Base-by-base conservation (phyloP, 2,797 vertebrate genomes). In the Ispidina picta region DNA sequence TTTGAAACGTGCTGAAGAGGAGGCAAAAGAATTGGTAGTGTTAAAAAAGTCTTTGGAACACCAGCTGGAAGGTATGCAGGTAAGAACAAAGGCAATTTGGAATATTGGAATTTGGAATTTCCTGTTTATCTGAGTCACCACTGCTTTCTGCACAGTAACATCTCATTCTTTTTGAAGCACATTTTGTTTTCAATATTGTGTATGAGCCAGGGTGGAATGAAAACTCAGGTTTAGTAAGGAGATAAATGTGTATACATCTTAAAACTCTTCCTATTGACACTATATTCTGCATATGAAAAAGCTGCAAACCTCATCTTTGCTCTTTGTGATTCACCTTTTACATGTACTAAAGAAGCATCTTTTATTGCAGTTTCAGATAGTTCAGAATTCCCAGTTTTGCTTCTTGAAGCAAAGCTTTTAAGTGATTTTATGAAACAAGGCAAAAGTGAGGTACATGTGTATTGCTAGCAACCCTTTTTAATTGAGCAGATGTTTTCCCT, bases 41-140 rank as follows among this genome's bases (percentile, higher is more conserved):
- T 97, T 98, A 81, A 98, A 98, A 93, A 95, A 94, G 39, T 97
- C 98, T 3, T 89, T 99, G 94, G 98, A 98, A 86, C 94, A 94
- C 44, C 98, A 98, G 22, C 94, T 99, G 31, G 98, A 98, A 90
- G 98, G 98, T 10, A 96, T 98, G 19, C 98, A 99, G 98, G 99
- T 99, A 95, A 96, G 70, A 68, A 35, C 7, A 23, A 55, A 17
- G 73, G 44, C 39, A 18, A 46, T 86, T 75, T 66, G 63, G 6
- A 28, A 39, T 63, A 78, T 41, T 77, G 55, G 16, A 46, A 48
- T 74, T 83, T 85, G 44, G 52, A 18, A 41, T 86, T 87, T 89
- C 12, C 16, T 79, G 4, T 84, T 85, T 77, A 29, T 16, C 5
- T 74, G 33, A 77, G 39, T 87, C 28, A 39, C 8, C 25, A 2